Base-by-base conservation (phyloP, 2,888 invertebrate genomes). In the Agrotis exclamationis region DNA sequence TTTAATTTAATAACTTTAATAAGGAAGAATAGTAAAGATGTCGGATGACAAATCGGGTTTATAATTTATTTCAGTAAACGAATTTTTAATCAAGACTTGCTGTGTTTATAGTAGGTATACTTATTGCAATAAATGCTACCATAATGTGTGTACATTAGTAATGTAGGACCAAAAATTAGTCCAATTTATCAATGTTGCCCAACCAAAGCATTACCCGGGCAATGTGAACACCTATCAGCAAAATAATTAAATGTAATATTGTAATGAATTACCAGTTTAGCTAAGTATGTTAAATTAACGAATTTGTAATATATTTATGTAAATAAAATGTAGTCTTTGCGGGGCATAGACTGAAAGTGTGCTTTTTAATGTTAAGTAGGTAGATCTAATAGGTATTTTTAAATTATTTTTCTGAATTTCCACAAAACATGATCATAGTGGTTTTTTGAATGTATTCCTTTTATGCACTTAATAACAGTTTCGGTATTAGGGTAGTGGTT, bases 301-400 rank as follows among this genome's bases (percentile, higher is more conserved):
- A 44, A 65, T 62, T 72, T 73, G 59, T 83, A 83, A 65, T 76
- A 76, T 81, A 80, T 76, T 74, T 76, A 75, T 80, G 83, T 83
- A 74, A 83, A 76, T 79, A 80, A 74, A 75, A 79, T 54, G 74
- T 82, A 76, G 87, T 88, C 84, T 86, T 82, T 88, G 86, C 88
- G 66, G 85, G 77, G 87, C 87, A 86, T 85, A 83, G 88, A 86
- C 88, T 81, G 85, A 85, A 80, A 72, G 77, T 69, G 85, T 85
- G 85, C 83, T 83, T 85, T 80, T 85, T 85, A 78, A 71, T 67
- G n/a, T 63, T 85, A 85, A 74, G 83, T 84, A 85, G 70, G 58
- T 74, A 76, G 72, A 51, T 50, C 62, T 57, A 75, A 70, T 62
- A 63, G 28, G n/a, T 70, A 62, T 73, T 53, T 45, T 33, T 78